A percentile compares a stretch with the other conserved stretches of the same genome.
Evolutionary conservation across 2,797 vertebrate genomes (phyloP).

Genomic region (Urophycis tenuis): DNA sequence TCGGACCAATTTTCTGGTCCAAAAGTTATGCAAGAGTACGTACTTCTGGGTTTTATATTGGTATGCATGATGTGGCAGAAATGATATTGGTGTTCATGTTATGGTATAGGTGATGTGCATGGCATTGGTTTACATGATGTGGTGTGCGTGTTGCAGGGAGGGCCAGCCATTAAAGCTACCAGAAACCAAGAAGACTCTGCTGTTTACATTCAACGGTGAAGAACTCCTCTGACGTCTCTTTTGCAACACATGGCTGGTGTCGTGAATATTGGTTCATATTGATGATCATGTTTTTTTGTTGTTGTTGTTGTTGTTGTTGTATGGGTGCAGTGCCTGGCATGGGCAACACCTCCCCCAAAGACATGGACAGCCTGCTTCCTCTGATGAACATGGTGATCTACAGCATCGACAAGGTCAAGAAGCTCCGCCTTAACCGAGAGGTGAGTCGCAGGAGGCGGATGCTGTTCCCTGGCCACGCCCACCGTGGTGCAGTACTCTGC

Average conservation of each 20-base stretch:
- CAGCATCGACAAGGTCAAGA: slow-evolving; percentile 96
- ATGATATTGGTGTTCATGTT: neutral
- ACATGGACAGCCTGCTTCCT: slow-evolving; percentile 94
- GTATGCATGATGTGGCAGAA: neutral
- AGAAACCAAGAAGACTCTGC: slow-evolving; percentile 94
- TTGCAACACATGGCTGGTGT: neutral
- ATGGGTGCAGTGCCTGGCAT: slow-evolving; percentile 85
- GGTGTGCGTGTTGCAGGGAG: slow-evolving; percentile 72
- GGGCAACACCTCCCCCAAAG: slow-evolving; percentile 98
- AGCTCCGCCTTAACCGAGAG: slow-evolving; percentile 96
- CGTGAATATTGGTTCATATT: neutral
- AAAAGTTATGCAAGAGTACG: slow-evolving; percentile 99
- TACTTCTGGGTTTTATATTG: slow-evolving; percentile 5
- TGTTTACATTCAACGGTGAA: slow-evolving; percentile 99
- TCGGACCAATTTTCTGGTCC: slow-evolving; percentile 99
- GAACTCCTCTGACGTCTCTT: neutral
- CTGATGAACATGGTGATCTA: slow-evolving; percentile 99
- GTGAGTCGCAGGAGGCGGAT: slow-evolving; percentile 59
- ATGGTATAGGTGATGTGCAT: neutral
- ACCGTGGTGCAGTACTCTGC: neutral
- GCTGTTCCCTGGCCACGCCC: neutral
- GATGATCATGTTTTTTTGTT: neutral
- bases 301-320: slow-evolving; percentile 21
- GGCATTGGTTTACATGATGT: too few species aligned
- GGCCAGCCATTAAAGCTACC: slow-evolving; percentile 98